These are phyloP conservation scores for Phlogophora meticulosa DNA, from an alignment of 2,888 invertebrate genomes.

Conservation along the genomic window DNA sequence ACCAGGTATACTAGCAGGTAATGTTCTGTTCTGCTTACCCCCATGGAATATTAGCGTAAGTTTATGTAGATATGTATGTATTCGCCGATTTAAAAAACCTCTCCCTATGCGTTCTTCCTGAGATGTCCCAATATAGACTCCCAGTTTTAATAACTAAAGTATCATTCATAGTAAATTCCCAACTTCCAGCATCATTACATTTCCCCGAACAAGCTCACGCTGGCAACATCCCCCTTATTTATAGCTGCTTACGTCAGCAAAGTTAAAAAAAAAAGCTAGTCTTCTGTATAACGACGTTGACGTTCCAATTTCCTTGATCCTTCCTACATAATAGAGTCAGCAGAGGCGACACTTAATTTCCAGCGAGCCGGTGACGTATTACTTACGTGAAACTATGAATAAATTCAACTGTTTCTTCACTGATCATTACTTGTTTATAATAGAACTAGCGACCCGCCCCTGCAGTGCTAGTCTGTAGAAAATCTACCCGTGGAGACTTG, in stretches of 20 bases:
- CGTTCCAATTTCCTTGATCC: conserved; percentile 81
- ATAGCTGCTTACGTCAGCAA: conserved; percentile 66
- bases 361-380: conserved; percentile 65
- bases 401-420: conserved; percentile 66
- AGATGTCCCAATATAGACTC: not conserved
- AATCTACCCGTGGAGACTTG: not conserved
- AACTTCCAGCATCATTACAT: conserved; percentile 41
- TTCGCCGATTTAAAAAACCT: too few species aligned
- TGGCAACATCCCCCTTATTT: conserved; percentile 55
- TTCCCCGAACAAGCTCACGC: conserved; percentile 29
- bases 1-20: too few species aligned
- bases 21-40: too few species aligned
- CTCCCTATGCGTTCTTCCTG: too few species aligned
- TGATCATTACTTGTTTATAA: conserved; percentile 24
- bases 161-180: conserved; percentile 51
- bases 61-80: too few species aligned
- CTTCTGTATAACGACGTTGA: conserved; percentile 66
- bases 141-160: conserved; percentile 31
- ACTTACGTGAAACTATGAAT: conserved; percentile 71
- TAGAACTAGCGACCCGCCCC: not conserved
- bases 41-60: too few species aligned
- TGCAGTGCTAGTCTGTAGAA: not conserved
- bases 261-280: conserved; percentile 63
- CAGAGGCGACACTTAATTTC: conserved; percentile 78
- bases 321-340: conserved; percentile 73